Percentiles rank a stretch among this genome's conserved stretches.
Conservation (phyloP, 2,113 vertebrate genomes). For the Chaenocephalus aceratus region DNA sequence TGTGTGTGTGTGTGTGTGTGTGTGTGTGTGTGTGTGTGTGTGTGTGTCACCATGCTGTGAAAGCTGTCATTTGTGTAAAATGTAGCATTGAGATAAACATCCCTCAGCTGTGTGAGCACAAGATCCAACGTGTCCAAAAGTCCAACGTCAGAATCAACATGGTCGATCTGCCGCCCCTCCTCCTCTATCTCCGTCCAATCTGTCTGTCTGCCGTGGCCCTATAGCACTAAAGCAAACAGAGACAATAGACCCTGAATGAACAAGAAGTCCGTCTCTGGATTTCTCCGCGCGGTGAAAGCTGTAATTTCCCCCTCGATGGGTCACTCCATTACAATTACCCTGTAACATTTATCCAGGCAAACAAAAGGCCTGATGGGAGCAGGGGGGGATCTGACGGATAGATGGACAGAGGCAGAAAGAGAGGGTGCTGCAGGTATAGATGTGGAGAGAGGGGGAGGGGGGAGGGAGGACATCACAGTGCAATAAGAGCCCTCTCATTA, state of each 20-base stretch:
- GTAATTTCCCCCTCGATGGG: slow-evolving; percentile 72
- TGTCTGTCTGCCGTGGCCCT: slow-evolving; percentile 34
- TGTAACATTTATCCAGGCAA: slow-evolving; percentile 76
- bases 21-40: no score
- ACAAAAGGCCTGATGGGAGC: slow-evolving; percentile 60
- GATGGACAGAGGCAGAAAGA: slow-evolving; percentile 33
- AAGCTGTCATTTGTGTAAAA: no score
- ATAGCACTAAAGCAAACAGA: slow-evolving; percentile 61
- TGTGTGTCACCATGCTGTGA: no score
- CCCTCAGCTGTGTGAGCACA: no score
- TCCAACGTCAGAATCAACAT: no score
- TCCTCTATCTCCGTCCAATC: neutral
- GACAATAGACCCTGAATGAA: slow-evolving; percentile 69
- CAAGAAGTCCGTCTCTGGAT: slow-evolving; percentile 53
- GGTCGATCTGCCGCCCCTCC: no score
- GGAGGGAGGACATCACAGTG: slow-evolving; percentile 68
- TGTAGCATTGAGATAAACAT: no score
- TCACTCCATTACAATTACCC: slow-evolving; percentile 80
- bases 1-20: no score
- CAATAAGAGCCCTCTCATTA: slow-evolving; percentile 81
- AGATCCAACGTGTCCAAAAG: no score
- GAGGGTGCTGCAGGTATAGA: slow-evolving; percentile 56
- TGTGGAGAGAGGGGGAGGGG: neutral
- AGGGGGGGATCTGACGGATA: slow-evolving; percentile 53
- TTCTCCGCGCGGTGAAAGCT: slow-evolving; percentile 56